Conservation (phyloP, 2,113 vertebrate species). For the Thermophis baileyi region DNA sequence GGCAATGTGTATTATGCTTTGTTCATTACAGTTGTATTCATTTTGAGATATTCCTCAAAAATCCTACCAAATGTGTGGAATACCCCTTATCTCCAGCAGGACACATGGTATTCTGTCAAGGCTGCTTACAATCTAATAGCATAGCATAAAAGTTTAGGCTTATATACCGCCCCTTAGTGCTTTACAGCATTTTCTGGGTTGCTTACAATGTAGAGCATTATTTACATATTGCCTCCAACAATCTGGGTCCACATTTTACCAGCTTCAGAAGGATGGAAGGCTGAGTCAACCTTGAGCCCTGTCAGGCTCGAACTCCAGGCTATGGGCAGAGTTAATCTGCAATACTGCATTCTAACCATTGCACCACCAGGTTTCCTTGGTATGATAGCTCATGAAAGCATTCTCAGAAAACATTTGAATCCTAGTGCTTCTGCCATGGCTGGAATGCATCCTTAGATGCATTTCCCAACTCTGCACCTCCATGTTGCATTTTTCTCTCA, state of each 20-base stretch:
- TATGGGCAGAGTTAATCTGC: background rate
- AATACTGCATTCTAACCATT: background rate
- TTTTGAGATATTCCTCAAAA: background rate
- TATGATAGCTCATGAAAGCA: background rate
- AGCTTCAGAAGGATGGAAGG: background rate
- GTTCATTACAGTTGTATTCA: background rate
- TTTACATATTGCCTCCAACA: background rate
- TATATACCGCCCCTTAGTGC: background rate
- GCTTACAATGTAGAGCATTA: background rate
- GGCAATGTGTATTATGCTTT: background rate
- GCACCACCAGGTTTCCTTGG: background rate
- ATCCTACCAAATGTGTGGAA: background rate
- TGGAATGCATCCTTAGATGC: background rate
- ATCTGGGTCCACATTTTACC: background rate
- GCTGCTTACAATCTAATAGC: background rate
- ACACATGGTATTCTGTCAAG: background rate
- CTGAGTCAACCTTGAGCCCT: background rate
- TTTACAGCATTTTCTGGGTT: background rate
- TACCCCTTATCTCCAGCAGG: background rate
- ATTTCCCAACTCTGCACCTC: background rate
- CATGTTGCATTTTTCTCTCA: background rate
- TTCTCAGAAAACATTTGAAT: background rate
- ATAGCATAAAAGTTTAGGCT: background rate
- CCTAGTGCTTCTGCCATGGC: background rate
- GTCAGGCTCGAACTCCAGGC: background rate